Evolutionary conservation across 2,888 invertebrate species (phyloP), one percentile per base, ranked within the genome.

Genomic region (Stenchaetothrips biformis): DNA sequence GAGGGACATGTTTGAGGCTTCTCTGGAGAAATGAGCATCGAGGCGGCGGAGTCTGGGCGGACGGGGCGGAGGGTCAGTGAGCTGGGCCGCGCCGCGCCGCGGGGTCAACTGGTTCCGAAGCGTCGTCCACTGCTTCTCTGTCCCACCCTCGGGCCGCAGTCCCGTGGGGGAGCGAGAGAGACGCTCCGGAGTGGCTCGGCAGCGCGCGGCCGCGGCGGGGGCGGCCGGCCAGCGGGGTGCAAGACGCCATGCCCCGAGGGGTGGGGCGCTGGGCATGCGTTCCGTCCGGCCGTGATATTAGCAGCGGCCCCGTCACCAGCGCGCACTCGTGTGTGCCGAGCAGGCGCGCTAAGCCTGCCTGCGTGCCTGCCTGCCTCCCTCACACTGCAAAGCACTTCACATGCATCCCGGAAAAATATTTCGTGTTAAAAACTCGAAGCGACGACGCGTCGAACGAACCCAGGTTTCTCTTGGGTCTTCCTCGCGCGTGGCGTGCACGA

Each of bases 1-100:
- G 18, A 11, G 67, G 67, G 67, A 74, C 67, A 74, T 25, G 67
- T 21, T 74, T n/a, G 67, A 74, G 67, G 67, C 67, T 74, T 21
- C 67, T 74, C 67, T 74, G 25, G 67, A 74, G 67, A 74, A 74
- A 74, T 74, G 67, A 74, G 67, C 67, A 74, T 74, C 67, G 67
- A 25, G 67, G 67, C 67, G 67, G 21, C 37, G 37, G 37, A 37
- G 37, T 25, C 25, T 9, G 67, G 67, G 25, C 21, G 25, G 25
- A 13, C 53, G 53, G 53, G 9, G 13, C 6, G n/a, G 37, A 53
- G 53, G 53, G 53, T 16, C 9, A 37, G 37, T 37, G 53, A n/a
- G 62, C 62, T 6, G 62, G 62, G 62, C 62, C 13, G 62, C 13
- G 62, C 62, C 18, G 62, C n/a, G 6, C 67, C n/a, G n/a, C n/a